Percentiles rank a stretch among this genome's conserved stretches.
phyloP scores from a whole-genome alignment of 2,113 vertebrate genomes.

The Pygoscelis adeliae region DNA sequence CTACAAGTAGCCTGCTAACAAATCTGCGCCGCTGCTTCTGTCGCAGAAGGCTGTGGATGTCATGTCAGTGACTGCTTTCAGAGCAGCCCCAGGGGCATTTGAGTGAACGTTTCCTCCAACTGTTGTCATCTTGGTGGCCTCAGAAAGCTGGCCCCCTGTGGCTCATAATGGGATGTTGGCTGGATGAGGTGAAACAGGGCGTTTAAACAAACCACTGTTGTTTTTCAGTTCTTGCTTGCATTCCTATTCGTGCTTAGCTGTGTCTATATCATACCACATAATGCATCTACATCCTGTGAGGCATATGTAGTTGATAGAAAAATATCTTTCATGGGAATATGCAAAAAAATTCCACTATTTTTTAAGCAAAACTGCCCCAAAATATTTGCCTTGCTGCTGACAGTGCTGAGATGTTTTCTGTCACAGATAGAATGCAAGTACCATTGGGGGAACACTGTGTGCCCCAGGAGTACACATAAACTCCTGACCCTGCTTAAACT shows the following conservation, averaged over 20 bases:
- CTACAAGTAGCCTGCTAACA: background rate
- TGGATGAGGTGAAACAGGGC: background rate
- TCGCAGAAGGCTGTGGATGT: background rate
- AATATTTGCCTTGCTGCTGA: background rate
- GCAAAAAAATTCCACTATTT: background rate
- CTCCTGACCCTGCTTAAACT: slow-evolving; percentile 18
- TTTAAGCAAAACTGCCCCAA: background rate
- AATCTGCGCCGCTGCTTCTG: background rate
- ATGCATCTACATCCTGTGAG: background rate
- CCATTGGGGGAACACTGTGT: background rate
- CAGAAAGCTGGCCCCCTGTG: slow-evolving; percentile 28
- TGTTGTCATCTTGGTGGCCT: slow-evolving; percentile 48
- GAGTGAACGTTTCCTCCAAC: background rate
- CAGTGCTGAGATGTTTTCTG: background rate
- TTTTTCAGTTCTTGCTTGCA: background rate
- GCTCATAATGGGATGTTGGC: background rate
- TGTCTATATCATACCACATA: background rate
- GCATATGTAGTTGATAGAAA: background rate
- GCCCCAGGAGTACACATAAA: background rate
- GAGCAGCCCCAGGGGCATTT: background rate
- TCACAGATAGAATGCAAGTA: background rate
- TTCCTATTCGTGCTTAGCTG: slow-evolving; percentile 13
- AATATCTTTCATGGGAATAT: background rate
- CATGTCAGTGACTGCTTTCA: background rate
- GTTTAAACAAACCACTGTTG: background rate